Conservation (phyloP, 2,888 invertebrate species). For the Xestia rhomboidea region DNA sequence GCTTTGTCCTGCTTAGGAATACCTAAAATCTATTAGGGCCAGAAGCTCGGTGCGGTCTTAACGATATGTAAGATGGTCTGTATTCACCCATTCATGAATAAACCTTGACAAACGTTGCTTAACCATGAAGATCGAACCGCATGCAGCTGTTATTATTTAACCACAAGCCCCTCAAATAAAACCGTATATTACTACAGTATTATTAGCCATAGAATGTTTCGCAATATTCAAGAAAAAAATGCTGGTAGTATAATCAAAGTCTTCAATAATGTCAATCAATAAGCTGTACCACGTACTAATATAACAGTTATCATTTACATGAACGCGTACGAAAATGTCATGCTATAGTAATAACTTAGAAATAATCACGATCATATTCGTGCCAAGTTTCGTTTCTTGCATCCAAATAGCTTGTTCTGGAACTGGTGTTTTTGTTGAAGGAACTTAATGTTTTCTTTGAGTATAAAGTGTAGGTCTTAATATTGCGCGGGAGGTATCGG, state of each 20-base stretch:
- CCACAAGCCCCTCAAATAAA: not conserved
- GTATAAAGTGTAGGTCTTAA: not conserved
- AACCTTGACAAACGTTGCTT: not conserved
- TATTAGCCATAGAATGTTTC: not conserved
- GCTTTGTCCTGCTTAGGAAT: too few species aligned
- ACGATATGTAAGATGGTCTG: too few species aligned
- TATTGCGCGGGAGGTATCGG: not conserved
- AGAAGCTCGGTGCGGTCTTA: too few species aligned
- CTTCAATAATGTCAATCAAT: conserved; percentile 43
- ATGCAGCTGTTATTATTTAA: not conserved
- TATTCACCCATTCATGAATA: not conserved
- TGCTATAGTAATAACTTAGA: conserved; percentile 56
- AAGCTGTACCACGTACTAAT: conserved; percentile 47
- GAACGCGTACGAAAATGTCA: conserved; percentile 46
- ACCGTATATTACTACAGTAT: not conserved
- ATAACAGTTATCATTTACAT: conserved; percentile 60
- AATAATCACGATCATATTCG: conserved; percentile 59
- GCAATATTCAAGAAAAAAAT: conserved; percentile 7
- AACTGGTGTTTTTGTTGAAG: conserved; percentile 23
- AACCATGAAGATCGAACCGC: not conserved
- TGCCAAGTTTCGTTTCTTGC: conserved; percentile 58
- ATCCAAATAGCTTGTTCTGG: conserved; percentile 46
- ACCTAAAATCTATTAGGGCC: too few species aligned
- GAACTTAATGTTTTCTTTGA: conserved; percentile 26
- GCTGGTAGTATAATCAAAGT: conserved; percentile 17